Base-by-base conservation (phyloP, 2,888 invertebrate species). In the Polietes domitor region DNA sequence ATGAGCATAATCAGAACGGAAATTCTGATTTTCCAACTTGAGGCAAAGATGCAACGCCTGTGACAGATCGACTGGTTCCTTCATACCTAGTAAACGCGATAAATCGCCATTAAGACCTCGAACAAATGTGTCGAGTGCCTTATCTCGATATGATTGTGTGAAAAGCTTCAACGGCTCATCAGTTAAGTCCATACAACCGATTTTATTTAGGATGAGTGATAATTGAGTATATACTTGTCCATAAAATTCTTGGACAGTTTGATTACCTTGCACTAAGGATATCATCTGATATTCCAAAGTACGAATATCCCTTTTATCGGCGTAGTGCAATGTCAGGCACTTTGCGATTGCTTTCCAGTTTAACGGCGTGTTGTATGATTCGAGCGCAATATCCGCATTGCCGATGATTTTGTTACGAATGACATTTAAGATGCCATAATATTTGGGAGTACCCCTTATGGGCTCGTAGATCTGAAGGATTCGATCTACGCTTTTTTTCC, bases 71-170 rank as follows among this genome's bases (percentile, higher is more conserved):
- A 32, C 32, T 32, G 32, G 32, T 32, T 32, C 32, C 32, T 32
- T 32, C 32, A n/a, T 3, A 28, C 28, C n/a, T 28, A 21, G 12
- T n/a, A 61, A 9, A 10, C 58, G 68, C 7, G 70, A 61, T 17
- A 70, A 17, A 24, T 70, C 70, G 21, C 71, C 77, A 6, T 71
- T 77, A 0, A 63, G 63, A 12, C 53, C 71, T 28, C 77, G 58
- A n/a, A 70, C 26, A 26, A 71, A 77, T 0, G 73, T 73, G 21
- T 73, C 50, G 19, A 80, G 32, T 10, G 70, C 75, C 58, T 74
- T 75, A 21, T 80, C 70, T 21, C 70, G 43, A 24, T 70, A 80
- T 7, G 58, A 70, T 7, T 70, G 70, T 1, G 80, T 47, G 3
- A n/a, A n/a, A 9, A 37, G 37, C 10, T n/a, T 1, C 47, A 47